Evolutionary conservation across 2,888 invertebrate genomes (phyloP), one percentile per base, ranked within the genome.

Genomic region (Agriopis leucophaearia): DNA sequence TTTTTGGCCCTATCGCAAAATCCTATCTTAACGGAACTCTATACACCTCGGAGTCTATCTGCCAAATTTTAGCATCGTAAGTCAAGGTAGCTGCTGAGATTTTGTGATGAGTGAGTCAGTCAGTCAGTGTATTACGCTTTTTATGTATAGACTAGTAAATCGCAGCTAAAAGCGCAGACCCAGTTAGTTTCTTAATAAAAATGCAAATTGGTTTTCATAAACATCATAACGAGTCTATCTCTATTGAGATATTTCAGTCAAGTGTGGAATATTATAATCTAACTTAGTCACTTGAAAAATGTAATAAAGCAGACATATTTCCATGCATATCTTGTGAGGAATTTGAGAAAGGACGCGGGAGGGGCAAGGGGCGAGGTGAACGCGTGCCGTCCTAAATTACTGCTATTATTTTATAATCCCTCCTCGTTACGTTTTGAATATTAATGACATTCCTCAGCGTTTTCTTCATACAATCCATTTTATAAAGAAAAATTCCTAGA

Each of bases 361-460:
- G 69, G 78, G 78, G 78, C 74, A 77, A 71, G 73, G 74, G 76
- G 69, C 70, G 77, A 73, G 64, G 68, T 75, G 84, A 81, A 82
- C 87, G 86, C 88, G 85, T 87, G 87, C 90, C 91, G 86, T 80
- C 86, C 91, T 83, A 93, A 92, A 92, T 92, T 92, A 92, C 93
- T 93, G 88, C 92, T 93, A 94, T 93, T 92, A 93, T 93, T 94
- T 92, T 92, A 92, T 92, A 93, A 93, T 92, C 90, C 93, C 91
- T 91, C 92, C 89, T 88, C 89, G 89, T 92, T 91, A 91, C 88
- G 91, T 89, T 91, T 90, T 88, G 92, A 94, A 94, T 93, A 94
- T 93, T 94, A 93, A 94, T 93, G 87, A 89, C 90, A 94, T 94
- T 92, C 93, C 92, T 81, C 78, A 84, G 87, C 86, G 83, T 87